Percentiles rank a stretch among this genome's conserved stretches.
phyloP scores from a whole-genome alignment of 2,888 invertebrate species.

The Malthinus flaveolus region DNA sequence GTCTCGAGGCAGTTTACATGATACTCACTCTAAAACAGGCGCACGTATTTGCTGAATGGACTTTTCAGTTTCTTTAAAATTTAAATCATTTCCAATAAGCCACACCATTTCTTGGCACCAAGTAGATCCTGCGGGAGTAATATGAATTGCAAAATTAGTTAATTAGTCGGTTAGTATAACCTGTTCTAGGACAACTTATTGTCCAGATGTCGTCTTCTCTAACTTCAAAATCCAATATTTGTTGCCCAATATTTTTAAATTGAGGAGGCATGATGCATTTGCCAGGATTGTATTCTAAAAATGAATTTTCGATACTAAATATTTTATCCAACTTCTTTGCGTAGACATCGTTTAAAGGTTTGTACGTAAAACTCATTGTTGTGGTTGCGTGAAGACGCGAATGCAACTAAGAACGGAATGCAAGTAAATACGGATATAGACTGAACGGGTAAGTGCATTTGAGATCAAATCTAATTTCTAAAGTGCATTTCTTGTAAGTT shows the following conservation, averaged over 20 bases:
- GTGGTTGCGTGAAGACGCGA: not conserved
- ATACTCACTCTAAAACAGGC: conserved; percentile 69
- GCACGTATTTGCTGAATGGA: conserved; percentile 64
- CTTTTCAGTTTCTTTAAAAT: conserved; percentile 74
- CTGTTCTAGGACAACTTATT: conserved; percentile 87
- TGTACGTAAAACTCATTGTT: conserved; percentile 30
- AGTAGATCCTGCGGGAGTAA: conserved; percentile 73
- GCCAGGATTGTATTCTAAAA: conserved; percentile 75
- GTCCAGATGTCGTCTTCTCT: conserved; percentile 81
- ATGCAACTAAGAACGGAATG: conserved; percentile 1
- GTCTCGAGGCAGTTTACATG: too few relatives aligned
- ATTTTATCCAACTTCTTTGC: conserved; percentile 63
- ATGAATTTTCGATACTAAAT: conserved; percentile 69
- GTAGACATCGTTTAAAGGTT: conserved; percentile 30
- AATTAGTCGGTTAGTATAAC: conserved; percentile 55
- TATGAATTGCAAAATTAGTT: not conserved
- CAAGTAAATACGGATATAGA: too few relatives aligned
- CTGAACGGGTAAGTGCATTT: too few relatives aligned
- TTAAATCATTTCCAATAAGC: conserved; percentile 79
- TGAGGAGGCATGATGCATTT: conserved; percentile 70
- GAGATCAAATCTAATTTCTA: too few relatives aligned
- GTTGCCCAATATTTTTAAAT: conserved; percentile 68
- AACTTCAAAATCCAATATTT: conserved; percentile 72
- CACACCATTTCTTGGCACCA: conserved; percentile 95
- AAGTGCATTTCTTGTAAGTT: too few relatives aligned